Base-by-base conservation (phyloP, 2,888 invertebrate species). In the Linnaemya tessellans region DNA sequence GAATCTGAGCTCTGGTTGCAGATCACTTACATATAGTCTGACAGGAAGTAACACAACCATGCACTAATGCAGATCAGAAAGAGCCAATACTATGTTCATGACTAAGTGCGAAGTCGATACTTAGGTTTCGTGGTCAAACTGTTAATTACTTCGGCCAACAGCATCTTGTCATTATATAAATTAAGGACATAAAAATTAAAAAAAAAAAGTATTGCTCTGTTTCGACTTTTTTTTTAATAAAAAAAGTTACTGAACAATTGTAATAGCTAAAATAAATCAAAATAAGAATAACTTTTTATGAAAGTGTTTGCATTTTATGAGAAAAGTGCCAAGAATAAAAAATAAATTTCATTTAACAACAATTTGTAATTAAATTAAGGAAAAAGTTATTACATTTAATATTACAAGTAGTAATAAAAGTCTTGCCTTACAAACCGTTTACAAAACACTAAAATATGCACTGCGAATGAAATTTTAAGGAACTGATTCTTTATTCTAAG, bases 401-500 rank as follows among this genome's bases (percentile, higher is more conserved):
- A 54, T 62, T 54, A 41, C 70, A 79, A 62, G 68, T 78, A 38
- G 18, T 64, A 64, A 71, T 20, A 64, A 18, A 35, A 49, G 25
- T 54, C 35, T 35, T 54, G 30, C 64, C 79, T 80, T 73, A 25
- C 73, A 65, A 65, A 38, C 8, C 15, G 20, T 49, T 67, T 58
- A 41, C 41, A 60, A 74, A 80, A 60, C 54, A 80, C 71, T 54
- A 56, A 54, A 67, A 79, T 51, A 54, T 73, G 65, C 65, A 60
- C 56, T 51, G 20, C 41, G 60, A 43, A 73, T 51, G 30, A 51
- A 49, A 71, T 77, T 62, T 80, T 73, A 62, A 73, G 84, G 80
- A 84, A 84, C 73, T 84, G 43, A 84, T 84, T 80, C 49, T 20
- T 5, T 71, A 84, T 84, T 84, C 84, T 60, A 46, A 68, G 62